Evolutionary conservation across 2,888 invertebrate species (phyloP).

Genomic region (Cheilosia soror): DNA sequence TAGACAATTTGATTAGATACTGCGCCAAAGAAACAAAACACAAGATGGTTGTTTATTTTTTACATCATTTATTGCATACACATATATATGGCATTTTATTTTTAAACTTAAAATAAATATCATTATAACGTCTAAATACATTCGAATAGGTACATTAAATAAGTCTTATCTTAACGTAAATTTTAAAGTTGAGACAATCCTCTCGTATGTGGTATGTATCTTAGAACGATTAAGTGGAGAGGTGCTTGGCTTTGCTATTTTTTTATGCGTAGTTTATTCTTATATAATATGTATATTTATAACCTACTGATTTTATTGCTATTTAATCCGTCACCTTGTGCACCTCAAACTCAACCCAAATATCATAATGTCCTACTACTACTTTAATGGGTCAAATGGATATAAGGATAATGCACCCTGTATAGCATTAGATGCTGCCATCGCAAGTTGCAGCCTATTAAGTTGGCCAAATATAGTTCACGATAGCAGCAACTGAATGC

Average conservation of each 20-base stretch:
- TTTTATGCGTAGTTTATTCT: neutral
- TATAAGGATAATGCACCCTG: slow-evolving; percentile 40
- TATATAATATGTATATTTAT: neutral
- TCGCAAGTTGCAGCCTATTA: slow-evolving; percentile 53
- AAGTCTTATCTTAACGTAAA: slow-evolving; percentile 46
- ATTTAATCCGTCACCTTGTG: slow-evolving; percentile 30
- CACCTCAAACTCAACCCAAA: slow-evolving; percentile 19
- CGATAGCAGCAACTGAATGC: slow-evolving; percentile 64
- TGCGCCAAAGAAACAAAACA: no score
- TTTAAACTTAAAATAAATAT: slow-evolving; percentile 64
- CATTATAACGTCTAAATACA: slow-evolving; percentile 21
- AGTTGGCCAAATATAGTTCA: slow-evolving; percentile 41
- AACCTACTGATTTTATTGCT: neutral
- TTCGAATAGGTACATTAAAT: slow-evolving; percentile 33
- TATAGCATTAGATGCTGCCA: slow-evolving; percentile 61
- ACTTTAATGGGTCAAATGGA: slow-evolving; percentile 32
- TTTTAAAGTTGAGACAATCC: neutral
- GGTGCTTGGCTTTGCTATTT: neutral
- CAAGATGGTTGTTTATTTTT: neutral
- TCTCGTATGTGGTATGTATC: neutral
- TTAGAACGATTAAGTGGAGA: neutral
- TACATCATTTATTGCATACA: slow-evolving; percentile 53
- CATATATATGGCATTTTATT: slow-evolving; percentile 62
- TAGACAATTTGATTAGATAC: no score
- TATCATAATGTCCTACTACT: neutral